These are phyloP conservation scores for Stictonetta naevosa DNA, from an alignment of 2,113 vertebrate species.

Conservation along the genomic window DNA sequence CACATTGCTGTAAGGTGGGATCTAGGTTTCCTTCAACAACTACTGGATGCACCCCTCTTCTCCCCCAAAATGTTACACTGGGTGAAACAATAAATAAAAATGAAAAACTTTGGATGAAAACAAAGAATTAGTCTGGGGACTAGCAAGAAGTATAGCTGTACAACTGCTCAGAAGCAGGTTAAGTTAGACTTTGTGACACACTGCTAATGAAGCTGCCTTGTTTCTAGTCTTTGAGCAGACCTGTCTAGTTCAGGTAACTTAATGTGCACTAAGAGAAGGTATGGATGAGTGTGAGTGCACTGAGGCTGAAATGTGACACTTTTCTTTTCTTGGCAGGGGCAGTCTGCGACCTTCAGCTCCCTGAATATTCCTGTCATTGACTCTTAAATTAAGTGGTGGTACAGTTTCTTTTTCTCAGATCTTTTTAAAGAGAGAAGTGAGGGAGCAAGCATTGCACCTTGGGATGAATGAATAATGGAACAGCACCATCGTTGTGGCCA, in stretches of 20 bases:
- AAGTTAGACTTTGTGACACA: not conserved
- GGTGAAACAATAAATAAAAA: not conserved
- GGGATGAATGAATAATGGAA: constrained; percentile 47
- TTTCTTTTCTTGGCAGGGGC: not conserved
- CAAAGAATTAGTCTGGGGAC: not conserved
- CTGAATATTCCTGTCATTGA: not conserved
- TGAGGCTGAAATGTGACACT: not conserved
- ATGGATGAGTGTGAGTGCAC: not conserved
- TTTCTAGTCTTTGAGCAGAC: not conserved
- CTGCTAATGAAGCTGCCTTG: not conserved
- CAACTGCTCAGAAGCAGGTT: not conserved
- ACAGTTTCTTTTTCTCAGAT: not conserved
- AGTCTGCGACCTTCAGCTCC: not conserved
- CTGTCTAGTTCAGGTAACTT: not conserved
- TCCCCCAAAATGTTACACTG: not conserved
- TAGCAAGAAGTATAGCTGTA: not conserved
- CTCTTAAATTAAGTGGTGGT: not conserved
- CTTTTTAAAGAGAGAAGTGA: not conserved
- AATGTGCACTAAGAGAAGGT: not conserved
- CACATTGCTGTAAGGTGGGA: not conserved
- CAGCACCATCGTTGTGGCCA: not conserved
- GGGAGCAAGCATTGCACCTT: constrained; percentile 20
- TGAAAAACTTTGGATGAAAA: not conserved
- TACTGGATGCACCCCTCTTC: not conserved
- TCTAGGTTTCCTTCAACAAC: not conserved